A percentile compares a stretch with the other conserved stretches of the same genome.
phyloP scores from a whole-genome alignment of 2,113 vertebrate genomes.

The Microcebus ravelobensis region DNA sequence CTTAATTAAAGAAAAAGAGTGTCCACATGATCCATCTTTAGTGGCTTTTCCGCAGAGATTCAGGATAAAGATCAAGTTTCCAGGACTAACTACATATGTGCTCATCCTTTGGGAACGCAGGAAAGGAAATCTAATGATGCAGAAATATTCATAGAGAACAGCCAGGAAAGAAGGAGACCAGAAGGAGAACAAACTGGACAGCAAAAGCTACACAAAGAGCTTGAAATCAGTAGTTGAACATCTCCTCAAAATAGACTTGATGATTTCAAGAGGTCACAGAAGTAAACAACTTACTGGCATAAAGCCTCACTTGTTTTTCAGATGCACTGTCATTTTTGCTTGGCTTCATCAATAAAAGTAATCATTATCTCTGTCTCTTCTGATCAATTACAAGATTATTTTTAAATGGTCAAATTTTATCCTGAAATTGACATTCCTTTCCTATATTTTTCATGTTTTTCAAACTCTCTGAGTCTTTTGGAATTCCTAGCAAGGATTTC shows the following conservation, averaged over 20 bases:
- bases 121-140: background rate
- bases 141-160: background rate
- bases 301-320: background rate
- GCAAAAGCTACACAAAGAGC: background rate
- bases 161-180: background rate
- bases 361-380: background rate
- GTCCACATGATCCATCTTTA: background rate
- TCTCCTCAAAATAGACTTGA: background rate
- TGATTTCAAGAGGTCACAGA: background rate
- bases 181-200: background rate
- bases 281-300: background rate
- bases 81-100: background rate
- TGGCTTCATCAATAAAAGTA: conserved; percentile 1
- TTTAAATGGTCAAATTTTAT: background rate
- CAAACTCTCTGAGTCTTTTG: background rate
- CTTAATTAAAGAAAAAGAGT: background rate
- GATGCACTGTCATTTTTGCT: background rate
- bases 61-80: background rate
- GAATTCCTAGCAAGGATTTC: background rate
- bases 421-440: conserved; percentile 6
- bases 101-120: background rate
- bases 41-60: background rate
- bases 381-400: background rate
- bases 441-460: background rate
- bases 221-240: background rate